Evolutionary conservation across 1,140 invertebrate genomes (phyloP).

Genomic region (Polyergus mexicanus): DNA sequence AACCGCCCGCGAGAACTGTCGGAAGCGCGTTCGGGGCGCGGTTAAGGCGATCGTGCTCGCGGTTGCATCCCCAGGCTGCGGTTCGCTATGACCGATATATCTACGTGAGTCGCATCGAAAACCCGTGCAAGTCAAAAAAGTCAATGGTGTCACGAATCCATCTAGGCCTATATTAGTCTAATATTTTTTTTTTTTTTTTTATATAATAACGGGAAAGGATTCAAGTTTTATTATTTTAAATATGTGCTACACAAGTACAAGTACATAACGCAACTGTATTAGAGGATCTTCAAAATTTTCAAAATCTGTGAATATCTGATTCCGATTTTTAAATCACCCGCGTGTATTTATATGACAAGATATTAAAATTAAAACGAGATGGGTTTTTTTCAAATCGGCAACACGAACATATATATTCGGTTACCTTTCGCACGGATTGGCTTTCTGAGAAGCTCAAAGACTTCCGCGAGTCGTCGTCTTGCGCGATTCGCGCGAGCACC

Average conservation of each 20-base stretch:
- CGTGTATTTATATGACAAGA: background rate
- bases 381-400: conserved; percentile 15
- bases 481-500: conserved; percentile 39
- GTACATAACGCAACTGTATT: background rate
- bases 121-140: background rate
- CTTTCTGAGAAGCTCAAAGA: conserved; percentile 68
- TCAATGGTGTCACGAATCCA: no score
- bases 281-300: background rate
- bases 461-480: conserved; percentile 60
- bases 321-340: conserved; percentile 11
- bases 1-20: conserved; percentile 63
- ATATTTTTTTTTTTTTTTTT: background rate
- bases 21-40: conserved; percentile 70
- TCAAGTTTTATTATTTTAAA: background rate
- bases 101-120: conserved; percentile 4
- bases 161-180: no score
- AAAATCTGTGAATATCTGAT: background rate
- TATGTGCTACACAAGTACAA: background rate
- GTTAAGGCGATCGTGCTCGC: conserved; percentile 70
- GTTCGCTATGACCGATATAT: conserved; percentile 39
- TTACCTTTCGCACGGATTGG: conserved; percentile 62
- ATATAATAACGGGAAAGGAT: background rate
- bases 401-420: conserved; percentile 34
- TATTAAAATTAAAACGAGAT: conserved; percentile 24
- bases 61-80: conserved; percentile 57